Conservation (phyloP, 2,888 invertebrate genomes). For the Cheilosia pagana region DNA sequence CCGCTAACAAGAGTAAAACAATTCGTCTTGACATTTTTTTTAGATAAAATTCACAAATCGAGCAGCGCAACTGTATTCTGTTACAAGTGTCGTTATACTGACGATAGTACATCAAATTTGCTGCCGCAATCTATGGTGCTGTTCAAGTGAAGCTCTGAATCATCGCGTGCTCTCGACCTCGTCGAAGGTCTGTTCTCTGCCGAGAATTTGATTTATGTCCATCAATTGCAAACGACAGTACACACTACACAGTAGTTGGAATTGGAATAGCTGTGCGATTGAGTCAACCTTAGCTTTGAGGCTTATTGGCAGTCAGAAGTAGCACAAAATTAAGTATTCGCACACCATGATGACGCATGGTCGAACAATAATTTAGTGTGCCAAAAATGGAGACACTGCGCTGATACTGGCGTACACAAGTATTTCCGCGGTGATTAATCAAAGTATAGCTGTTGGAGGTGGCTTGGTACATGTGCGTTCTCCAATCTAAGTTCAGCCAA, state of each 20-base stretch:
- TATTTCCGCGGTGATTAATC: constrained; percentile 1
- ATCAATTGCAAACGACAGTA: constrained; percentile 14
- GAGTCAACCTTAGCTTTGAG: constrained; percentile 11
- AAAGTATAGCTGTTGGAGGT: neutral
- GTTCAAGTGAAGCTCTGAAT: constrained; percentile 10
- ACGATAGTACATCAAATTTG: constrained; percentile 11
- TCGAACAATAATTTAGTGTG: neutral
- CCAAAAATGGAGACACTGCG: constrained; percentile 18
- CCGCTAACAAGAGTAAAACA: constrained; percentile 1
- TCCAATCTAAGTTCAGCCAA: too few species aligned
- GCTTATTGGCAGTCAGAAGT: constrained; percentile 20
- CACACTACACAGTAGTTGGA: constrained; percentile 7
- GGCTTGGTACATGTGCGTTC: too few species aligned
- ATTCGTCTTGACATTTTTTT: constrained; percentile 31
- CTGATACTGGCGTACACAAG: constrained; percentile 1
- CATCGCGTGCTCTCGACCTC: constrained; percentile 28
- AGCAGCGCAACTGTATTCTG: constrained; percentile 19
- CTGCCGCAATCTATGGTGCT: constrained; percentile 4
- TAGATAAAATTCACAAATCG: constrained; percentile 1
- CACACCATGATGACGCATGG: neutral
- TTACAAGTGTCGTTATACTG: constrained; percentile 32
- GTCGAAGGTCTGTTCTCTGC: constrained; percentile 22
- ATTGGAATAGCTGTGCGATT: neutral
- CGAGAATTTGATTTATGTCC: constrained; percentile 40
- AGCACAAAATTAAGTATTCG: constrained; percentile 2